A percentile compares a stretch with the other conserved stretches of the same genome.
These are phyloP conservation scores for Stylophora pistillata DNA, from an alignment of 64 coral and sea anemone species.

Conservation along the genomic window DNA sequence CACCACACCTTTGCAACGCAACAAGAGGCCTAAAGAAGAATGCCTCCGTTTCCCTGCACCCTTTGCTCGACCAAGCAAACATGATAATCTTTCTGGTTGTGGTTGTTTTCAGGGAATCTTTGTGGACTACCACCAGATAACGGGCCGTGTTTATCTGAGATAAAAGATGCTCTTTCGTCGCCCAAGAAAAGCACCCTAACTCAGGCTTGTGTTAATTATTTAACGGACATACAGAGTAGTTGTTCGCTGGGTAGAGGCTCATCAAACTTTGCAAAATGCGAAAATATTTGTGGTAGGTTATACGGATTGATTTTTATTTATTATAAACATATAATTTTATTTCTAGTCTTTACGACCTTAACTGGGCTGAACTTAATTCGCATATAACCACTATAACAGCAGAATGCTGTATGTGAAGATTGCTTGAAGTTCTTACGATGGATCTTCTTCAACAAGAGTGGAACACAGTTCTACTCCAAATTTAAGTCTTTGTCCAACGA, in stretches of 20 bases:
- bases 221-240: slow-evolving; percentile 49
- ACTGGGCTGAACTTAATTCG: too few species aligned
- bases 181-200: not conserved
- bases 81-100: not conserved
- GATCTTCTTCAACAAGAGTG: too few species aligned
- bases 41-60: not conserved
- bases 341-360: too few species aligned
- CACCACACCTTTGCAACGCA: too few species aligned
- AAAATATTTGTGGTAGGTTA: slow-evolving; percentile 60
- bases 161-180: slow-evolving; percentile 35
- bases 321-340: not conserved
- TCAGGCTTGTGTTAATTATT: slow-evolving; percentile 53
- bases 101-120: not conserved
- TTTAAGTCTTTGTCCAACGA: too few species aligned
- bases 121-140: slow-evolving; percentile 19
- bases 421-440: too few species aligned
- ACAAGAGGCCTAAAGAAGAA: too few species aligned
- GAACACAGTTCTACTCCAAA: too few species aligned
- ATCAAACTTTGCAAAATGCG: slow-evolving; percentile 50
- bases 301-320: not conserved
- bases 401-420: too few species aligned
- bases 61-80: not conserved
- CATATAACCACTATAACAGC: too few species aligned
- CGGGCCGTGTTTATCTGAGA: slow-evolving; percentile 60
- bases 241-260: slow-evolving; percentile 33